These are phyloP conservation scores for Rhabdornis inornatus DNA, from an alignment of 2,113 vertebrate genomes.

Conservation along the genomic window DNA sequence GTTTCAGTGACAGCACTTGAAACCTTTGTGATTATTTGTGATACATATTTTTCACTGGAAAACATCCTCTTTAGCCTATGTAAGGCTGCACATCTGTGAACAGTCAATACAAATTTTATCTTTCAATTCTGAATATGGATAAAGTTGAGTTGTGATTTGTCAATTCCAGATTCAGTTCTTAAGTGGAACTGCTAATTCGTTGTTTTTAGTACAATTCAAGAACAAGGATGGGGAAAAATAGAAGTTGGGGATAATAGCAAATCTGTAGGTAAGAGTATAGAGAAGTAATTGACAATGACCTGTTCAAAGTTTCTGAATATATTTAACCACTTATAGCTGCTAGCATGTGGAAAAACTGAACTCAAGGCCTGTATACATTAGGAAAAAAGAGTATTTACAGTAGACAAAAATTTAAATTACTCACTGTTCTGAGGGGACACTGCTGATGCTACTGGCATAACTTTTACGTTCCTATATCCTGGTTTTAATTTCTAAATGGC, in stretches of 20 bases:
- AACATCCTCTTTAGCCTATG: neutral
- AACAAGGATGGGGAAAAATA: neutral
- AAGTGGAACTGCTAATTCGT: neutral
- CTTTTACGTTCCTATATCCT: neutral
- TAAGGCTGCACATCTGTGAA: neutral
- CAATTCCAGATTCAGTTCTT: neutral
- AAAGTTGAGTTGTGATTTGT: neutral
- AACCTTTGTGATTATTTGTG: neutral
- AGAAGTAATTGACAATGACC: neutral
- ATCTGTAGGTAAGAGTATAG: neutral
- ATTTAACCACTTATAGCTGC: neutral
- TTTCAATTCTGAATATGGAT: neutral
- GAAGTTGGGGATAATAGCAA: neutral
- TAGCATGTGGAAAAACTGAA: neutral
- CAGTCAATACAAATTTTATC: rapidly evolving
- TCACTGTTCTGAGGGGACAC: neutral
- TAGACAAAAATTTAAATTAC: neutral
- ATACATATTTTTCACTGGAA: neutral
- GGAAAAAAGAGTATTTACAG: neutral
- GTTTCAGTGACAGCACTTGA: neutral
- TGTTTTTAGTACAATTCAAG: neutral
- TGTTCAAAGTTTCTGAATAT: neutral
- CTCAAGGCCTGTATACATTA: neutral
- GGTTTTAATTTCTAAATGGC: neutral
- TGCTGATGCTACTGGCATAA: neutral